phyloP scores from a whole-genome alignment of 1,140 invertebrate genomes.

The Euwallacea similis region DNA sequence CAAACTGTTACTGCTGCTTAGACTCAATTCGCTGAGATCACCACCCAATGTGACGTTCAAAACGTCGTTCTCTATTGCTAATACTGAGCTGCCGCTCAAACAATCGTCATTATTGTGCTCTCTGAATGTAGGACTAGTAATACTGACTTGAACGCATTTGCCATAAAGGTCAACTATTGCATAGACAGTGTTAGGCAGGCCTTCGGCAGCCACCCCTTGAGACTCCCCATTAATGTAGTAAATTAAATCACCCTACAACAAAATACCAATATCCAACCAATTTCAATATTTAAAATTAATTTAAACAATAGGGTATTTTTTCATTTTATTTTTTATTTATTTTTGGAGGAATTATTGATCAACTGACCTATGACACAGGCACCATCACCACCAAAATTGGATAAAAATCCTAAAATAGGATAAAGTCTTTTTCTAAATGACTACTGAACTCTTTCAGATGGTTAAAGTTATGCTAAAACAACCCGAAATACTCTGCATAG shows the following conservation, averaged over 20 bases:
- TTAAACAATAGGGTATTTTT: too few species aligned
- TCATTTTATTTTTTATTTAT: too few species aligned
- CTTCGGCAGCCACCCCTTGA: constrained; percentile 80
- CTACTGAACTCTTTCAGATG: not conserved
- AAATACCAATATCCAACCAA: too few species aligned
- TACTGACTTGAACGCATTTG: constrained; percentile 86
- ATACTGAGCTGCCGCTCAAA: constrained; percentile 52
- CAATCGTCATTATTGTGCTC: constrained; percentile 55
- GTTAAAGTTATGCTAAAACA: constrained; percentile 35
- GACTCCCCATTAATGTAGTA: constrained; percentile 89
- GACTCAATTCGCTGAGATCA: constrained; percentile 52
- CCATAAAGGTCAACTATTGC: constrained; percentile 91
- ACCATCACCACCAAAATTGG: too few species aligned
- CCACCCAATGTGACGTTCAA: constrained; percentile 53
- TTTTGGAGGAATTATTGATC: too few species aligned
- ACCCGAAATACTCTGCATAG: too few species aligned
- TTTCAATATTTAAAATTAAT: too few species aligned
- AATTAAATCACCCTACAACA: constrained; percentile 73
- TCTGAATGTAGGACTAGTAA: constrained; percentile 54
- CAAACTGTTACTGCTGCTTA: constrained; percentile 53
- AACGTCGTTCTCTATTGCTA: constrained; percentile 53
- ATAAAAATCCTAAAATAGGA: too few species aligned
- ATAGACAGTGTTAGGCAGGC: constrained; percentile 76
- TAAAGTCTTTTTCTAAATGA: too few species aligned
- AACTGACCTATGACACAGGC: too few species aligned